These are phyloP conservation scores for Hoplostethus mediterraneus DNA, from an alignment of 2,797 vertebrate genomes.

Conservation along the genomic window DNA sequence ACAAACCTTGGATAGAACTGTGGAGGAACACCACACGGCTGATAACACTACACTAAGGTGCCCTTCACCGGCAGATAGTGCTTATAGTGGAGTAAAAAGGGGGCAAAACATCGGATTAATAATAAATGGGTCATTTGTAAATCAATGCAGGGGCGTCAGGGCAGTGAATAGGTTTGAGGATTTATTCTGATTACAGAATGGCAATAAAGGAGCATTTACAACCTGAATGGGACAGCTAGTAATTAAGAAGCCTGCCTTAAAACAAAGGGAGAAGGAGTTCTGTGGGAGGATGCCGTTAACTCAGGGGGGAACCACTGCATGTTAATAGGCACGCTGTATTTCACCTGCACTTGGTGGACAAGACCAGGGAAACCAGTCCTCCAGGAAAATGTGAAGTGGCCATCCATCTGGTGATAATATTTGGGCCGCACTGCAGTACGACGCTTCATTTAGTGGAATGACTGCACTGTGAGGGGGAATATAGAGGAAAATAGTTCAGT, in stretches of 20 bases:
- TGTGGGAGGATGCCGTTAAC: constrained; percentile 62
- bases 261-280: constrained; percentile 78
- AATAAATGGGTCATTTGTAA: constrained; percentile 85
- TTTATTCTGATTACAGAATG: constrained; percentile 85
- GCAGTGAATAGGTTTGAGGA: constrained; percentile 80
- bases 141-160: constrained; percentile 80
- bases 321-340: constrained; percentile 70
- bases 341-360: constrained; percentile 70
- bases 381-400: constrained; percentile 63
- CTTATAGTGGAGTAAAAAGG: constrained; percentile 72
- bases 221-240: constrained; percentile 81
- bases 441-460: constrained; percentile 43
- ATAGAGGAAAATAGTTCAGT: constrained; percentile 29
- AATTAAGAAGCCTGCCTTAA: constrained; percentile 85
- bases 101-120: constrained; percentile 78
- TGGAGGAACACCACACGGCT: constrained; percentile 40
- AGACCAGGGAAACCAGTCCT: constrained; percentile 55
- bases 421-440: constrained; percentile 72
- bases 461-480: constrained; percentile 56
- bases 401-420: constrained; percentile 76
- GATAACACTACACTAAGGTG: constrained; percentile 62
- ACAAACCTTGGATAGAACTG: constrained; percentile 46
- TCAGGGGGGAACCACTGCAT: constrained; percentile 60
- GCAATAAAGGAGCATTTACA: constrained; percentile 84
- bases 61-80: constrained; percentile 71